Base-by-base conservation (phyloP, 30 jellyfish, hydroid and myxozoan species). In the Sanderia malayensis region DNA sequence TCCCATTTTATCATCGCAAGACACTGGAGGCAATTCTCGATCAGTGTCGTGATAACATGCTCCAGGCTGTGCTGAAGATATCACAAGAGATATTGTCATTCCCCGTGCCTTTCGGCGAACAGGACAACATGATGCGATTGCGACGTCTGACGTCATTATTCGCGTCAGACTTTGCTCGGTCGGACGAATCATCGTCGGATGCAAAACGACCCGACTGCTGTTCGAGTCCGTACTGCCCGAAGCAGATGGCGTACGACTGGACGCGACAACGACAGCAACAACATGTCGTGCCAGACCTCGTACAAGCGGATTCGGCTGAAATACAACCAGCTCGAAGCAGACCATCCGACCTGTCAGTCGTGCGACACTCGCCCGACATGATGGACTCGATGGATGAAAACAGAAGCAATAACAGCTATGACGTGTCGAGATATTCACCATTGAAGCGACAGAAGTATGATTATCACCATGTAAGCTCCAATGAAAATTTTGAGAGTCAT, bases 221-320 rank as follows among this genome's bases (percentile, higher is more conserved):
- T 31, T 23, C 60, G 22, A 75, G 86, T 19, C 86, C 86, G 31
- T 75, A 75, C 41, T 75, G 86, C 52, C 86, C 86, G 63, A 60
- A 22, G 41, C 86, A 75, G 61, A 75, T 75, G 86, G 86, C 86
- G 19, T 75, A n/a, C 79, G 71, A 60, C 61, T 75, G 86, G 86
- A 73, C 79, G 6, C 61, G 57, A 46, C 86, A 60, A 28, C 58
- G 86, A 10, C 66, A 71, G 6, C 61, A 60, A 46, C 86, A 60
- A 28, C 58, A 78, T 11, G 60, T 63, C 3, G 21, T 15, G 21
- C 55, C 84, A 62, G 31, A 49, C 6, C 64, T 49, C 4, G 24
- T 49, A 24, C 64, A 24, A 49, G 64, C 18, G 18, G 11, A 8
- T 4, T 49, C 64, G 27, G 25, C 64, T 19, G 64, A 49, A 15